A percentile compares a stretch with the other conserved stretches of the same genome.
Conservation (phyloP, 37 sponge, comb jelly and placozoan species). For the Petrosia ficiformis region DNA sequence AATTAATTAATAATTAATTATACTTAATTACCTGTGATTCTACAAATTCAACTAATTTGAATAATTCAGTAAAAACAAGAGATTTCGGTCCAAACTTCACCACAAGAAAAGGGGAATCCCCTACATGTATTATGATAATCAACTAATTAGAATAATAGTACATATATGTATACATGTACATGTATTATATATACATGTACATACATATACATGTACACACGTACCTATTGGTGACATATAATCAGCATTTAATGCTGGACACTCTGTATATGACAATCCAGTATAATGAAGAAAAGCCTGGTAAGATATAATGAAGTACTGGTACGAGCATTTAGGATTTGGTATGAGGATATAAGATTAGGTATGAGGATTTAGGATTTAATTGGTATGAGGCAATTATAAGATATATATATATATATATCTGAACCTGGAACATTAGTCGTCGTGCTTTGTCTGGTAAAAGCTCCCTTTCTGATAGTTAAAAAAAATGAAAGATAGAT, state of each 20-base stretch:
- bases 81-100: constrained; percentile 6
- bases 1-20: neutral
- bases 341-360: neutral
- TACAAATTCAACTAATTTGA: constrained; percentile 8
- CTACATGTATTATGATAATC: constrained; percentile 4
- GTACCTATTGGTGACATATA: constrained; percentile 57
- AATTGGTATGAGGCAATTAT: no score
- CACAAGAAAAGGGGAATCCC: constrained; percentile 27
- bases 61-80: constrained; percentile 27
- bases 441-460: constrained; percentile 24
- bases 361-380: neutral
- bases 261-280: constrained; percentile 1
- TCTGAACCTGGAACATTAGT: constrained; percentile 24
- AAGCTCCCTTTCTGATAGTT: constrained; percentile 39
- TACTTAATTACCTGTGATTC: constrained; percentile 17
- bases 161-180: neutral
- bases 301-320: neutral
- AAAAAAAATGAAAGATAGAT: neutral
- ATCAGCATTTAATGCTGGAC: constrained; percentile 36
- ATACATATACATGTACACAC: no score
- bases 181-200: no score
- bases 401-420: neutral
- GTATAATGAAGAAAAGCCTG: constrained; percentile 26
- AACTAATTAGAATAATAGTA: neutral
- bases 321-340: neutral